Conservation (phyloP, 2,113 vertebrate species). For the Osmerus mordax region DNA sequence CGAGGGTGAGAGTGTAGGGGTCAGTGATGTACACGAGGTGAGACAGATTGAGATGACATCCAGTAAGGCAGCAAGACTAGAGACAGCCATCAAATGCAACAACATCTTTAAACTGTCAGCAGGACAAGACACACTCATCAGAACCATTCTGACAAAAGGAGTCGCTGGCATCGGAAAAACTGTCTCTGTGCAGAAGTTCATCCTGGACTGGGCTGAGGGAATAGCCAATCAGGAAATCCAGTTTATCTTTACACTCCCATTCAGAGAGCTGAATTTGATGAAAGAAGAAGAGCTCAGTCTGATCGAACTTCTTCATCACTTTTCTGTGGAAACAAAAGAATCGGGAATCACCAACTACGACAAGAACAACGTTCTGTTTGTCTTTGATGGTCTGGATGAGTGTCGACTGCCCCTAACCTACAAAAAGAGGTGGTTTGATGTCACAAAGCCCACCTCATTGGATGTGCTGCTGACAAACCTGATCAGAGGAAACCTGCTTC, state of each 20-base stretch:
- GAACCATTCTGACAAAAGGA: not conserved
- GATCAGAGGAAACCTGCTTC: not conserved
- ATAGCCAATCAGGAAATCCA: not conserved
- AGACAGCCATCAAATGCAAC: too few species aligned
- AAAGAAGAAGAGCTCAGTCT: too few species aligned
- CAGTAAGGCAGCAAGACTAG: too few species aligned
- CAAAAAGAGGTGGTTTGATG: not conserved
- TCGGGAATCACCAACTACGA: too few species aligned
- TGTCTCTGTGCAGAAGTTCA: not conserved
- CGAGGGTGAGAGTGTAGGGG: slow-evolving; percentile 2
- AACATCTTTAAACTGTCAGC: not conserved
- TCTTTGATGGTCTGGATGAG: not conserved
- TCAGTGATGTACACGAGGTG: not conserved
- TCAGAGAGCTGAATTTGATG: not conserved
- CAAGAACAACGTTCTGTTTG: not conserved
- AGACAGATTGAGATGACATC: not conserved
- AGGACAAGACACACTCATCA: not conserved
- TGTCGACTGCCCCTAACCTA: not conserved
- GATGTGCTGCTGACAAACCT: slow-evolving; percentile 1
- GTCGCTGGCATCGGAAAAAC: not conserved
- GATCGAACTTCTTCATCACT: too few species aligned
- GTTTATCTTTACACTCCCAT: not conserved
- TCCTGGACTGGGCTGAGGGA: not conserved
- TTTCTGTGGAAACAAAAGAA: too few species aligned
- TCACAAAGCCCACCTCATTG: not conserved